These are phyloP conservation scores for Lasioglossum vierecki DNA, from an alignment of 2,888 invertebrate species.

Conservation along the genomic window DNA sequence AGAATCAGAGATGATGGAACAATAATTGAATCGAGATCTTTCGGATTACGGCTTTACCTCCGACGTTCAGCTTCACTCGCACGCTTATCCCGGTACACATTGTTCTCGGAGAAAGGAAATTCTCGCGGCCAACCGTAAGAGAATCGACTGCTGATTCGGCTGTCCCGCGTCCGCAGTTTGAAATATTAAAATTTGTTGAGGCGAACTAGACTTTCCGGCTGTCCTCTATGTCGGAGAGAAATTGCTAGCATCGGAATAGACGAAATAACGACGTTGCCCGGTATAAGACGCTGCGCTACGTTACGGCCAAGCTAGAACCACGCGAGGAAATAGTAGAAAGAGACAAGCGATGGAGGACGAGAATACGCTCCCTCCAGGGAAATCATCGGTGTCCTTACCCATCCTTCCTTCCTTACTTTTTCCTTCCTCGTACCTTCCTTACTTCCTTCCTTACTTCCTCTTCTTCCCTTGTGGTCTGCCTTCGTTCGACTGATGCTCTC, in stretches of 20 bases:
- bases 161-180: neutral
- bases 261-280: constrained; percentile 54
- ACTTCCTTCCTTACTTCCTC: constrained; percentile 12
- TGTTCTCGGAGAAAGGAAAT: neutral
- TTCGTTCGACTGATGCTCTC: constrained; percentile 28
- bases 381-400: constrained; percentile 79
- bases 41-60: neutral
- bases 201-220: neutral
- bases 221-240: constrained; percentile 34
- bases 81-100: neutral
- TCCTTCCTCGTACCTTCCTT: constrained; percentile 45
- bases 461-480: constrained; percentile 36
- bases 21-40: neutral
- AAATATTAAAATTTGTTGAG: constrained; percentile 53
- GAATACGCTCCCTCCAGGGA: constrained; percentile 75
- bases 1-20: neutral
- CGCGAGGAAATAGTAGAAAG: constrained; percentile 49
- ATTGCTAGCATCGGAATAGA: constrained; percentile 44
- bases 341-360: constrained; percentile 53
- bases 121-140: neutral
- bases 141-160: neutral
- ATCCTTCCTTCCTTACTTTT: constrained; percentile 46
- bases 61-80: neutral
- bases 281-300: constrained; percentile 41
- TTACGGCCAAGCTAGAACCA: constrained; percentile 29